Conservation (phyloP, 1,140 invertebrate species). For the Aradophagus sp. region DNA sequence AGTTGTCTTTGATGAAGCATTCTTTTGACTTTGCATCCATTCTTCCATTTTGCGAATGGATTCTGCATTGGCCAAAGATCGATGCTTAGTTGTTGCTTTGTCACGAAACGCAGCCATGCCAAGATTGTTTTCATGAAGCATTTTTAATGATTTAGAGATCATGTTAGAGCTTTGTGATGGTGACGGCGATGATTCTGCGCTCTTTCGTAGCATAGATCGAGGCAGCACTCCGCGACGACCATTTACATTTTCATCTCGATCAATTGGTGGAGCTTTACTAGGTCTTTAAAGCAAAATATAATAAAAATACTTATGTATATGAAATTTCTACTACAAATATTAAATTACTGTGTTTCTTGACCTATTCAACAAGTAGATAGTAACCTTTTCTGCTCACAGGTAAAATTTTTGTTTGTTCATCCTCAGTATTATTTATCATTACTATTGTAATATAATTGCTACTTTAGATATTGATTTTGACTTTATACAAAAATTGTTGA, state of each 20-base stretch:
- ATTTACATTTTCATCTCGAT: conserved; percentile 84
- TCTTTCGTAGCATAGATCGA: conserved; percentile 38
- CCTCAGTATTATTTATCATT: too few relatives aligned
- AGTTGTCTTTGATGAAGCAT: conserved; percentile 50
- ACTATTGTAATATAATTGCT: too few relatives aligned
- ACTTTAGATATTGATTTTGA: too few relatives aligned
- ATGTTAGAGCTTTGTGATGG: too few relatives aligned
- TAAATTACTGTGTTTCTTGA: too few relatives aligned
- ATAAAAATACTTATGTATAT: too few relatives aligned
- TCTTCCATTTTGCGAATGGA: conserved; percentile 78
- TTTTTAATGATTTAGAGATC: conserved; percentile 47
- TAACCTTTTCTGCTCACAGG: too few relatives aligned
- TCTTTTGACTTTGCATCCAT: conserved; percentile 65
- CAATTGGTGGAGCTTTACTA: conserved; percentile 66
- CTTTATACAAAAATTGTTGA: not conserved
- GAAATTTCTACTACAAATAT: too few relatives aligned
- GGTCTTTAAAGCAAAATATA: conserved; percentile 49
- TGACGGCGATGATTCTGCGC: conserved; percentile 14
- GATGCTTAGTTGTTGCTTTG: conserved; percentile 67
- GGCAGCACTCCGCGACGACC: conserved; percentile 79
- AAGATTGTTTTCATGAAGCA: conserved; percentile 75
- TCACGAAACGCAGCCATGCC: conserved; percentile 79
- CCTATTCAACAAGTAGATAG: too few relatives aligned
- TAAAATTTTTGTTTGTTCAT: too few relatives aligned
- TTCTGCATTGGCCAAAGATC: conserved; percentile 75